Evolutionary conservation across 37 sponge, comb jelly and placozoan species (phyloP).

Genomic region (Crambe crambe): DNA sequence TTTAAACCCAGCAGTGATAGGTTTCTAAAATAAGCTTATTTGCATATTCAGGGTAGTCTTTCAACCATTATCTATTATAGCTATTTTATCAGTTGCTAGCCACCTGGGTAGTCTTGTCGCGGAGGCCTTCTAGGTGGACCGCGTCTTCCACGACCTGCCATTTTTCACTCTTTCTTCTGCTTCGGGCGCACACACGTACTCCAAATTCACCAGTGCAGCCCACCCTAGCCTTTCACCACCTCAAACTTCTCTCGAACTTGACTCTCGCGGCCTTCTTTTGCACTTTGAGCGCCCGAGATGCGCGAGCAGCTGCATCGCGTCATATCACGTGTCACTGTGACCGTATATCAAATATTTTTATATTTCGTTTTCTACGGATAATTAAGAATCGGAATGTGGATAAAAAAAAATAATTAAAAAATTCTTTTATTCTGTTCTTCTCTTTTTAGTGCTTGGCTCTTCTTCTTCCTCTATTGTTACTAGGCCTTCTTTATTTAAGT

Average conservation of each 20-base stretch:
- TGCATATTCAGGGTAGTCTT: no score
- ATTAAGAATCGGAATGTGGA: no score
- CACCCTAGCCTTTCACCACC: background rate
- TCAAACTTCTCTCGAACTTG: background rate
- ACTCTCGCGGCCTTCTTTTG: background rate
- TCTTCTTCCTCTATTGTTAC: background rate
- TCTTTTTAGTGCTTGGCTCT: background rate
- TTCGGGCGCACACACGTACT: conserved; percentile 9
- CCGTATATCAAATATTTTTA: background rate
- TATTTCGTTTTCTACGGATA: no score
- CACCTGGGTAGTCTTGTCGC: background rate
- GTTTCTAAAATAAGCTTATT: background rate
- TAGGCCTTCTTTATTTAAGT: background rate
- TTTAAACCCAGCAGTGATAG: background rate
- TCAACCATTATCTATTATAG: no score
- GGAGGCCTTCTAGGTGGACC: background rate
- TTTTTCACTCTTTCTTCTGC: background rate
- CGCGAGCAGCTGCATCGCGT: no score
- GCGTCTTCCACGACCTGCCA: conserved; percentile 19
- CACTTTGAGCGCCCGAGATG: no score
- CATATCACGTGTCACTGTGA: background rate
- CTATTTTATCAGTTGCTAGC: no score
- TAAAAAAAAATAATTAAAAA: background rate
- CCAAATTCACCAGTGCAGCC: conserved; percentile 4
- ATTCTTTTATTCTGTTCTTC: background rate